These are phyloP conservation scores for Sycophila texana DNA, from an alignment of 2,888 invertebrate species.

Conservation along the genomic window DNA sequence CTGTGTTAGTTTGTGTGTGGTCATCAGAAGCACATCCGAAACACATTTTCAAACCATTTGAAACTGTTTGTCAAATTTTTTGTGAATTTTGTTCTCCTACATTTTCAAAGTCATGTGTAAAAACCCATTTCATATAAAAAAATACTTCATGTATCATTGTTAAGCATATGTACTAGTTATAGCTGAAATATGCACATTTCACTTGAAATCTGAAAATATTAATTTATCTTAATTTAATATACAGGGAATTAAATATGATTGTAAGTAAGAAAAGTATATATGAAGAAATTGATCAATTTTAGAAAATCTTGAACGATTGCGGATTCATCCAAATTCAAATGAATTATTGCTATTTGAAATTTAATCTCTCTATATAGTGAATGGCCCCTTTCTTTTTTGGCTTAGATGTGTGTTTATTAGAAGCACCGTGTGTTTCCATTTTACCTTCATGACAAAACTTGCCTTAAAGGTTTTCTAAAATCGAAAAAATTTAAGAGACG, in stretches of 20 bases:
- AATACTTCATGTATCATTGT: slow-evolving; percentile 16
- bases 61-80: slow-evolving; percentile 22
- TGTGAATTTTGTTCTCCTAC: slow-evolving; percentile 17
- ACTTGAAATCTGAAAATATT: slow-evolving; percentile 31
- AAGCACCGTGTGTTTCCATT: slow-evolving; percentile 45
- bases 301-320: slow-evolving; percentile 40
- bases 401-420: slow-evolving; percentile 42
- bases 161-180: neutral
- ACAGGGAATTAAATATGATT: neutral
- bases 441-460: slow-evolving; percentile 20
- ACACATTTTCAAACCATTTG: slow-evolving; percentile 32
- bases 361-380: slow-evolving; percentile 40
- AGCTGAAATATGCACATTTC: slow-evolving; percentile 1
- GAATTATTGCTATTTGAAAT: neutral
- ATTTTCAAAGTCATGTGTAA: slow-evolving; percentile 50
- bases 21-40: slow-evolving; percentile 37
- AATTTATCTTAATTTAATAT: neutral
- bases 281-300: slow-evolving; percentile 24
- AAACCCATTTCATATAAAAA: slow-evolving; percentile 36
- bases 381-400: slow-evolving; percentile 56
- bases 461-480: slow-evolving; percentile 48
- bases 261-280: neutral
- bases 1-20: slow-evolving; percentile 34
- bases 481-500: slow-evolving; percentile 8
- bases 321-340: slow-evolving; percentile 1